Evolutionary conservation across 1,140 invertebrate species (phyloP).

Genomic region (Meloidogyne hapla): DNA sequence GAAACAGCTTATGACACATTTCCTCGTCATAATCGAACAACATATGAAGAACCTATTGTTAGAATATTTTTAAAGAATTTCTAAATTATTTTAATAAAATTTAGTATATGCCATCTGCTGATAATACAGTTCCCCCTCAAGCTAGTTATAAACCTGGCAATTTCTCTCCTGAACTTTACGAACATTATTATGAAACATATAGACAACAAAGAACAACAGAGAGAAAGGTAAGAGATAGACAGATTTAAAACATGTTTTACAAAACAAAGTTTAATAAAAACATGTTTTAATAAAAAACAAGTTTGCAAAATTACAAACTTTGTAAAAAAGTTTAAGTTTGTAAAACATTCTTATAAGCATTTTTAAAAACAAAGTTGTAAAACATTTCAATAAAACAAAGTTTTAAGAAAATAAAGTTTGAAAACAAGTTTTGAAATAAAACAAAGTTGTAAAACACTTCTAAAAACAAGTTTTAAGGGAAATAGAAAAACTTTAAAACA

Average conservation of each 20-base stretch:
- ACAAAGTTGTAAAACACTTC: too few relatives aligned
- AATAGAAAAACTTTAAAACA: too few relatives aligned
- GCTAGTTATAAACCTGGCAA: slow-evolving; percentile 57
- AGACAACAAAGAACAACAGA: slow-evolving; percentile 23
- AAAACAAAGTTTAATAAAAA: not conserved
- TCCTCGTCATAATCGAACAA: slow-evolving; percentile 39
- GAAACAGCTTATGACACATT: slow-evolving; percentile 62
- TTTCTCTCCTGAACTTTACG: slow-evolving; percentile 57
- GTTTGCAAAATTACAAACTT: too few relatives aligned
- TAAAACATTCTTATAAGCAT: too few relatives aligned
- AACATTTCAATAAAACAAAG: too few relatives aligned
- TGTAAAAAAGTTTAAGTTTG: too few relatives aligned
- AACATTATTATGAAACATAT: slow-evolving; percentile 61
- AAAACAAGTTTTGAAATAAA: too few relatives aligned
- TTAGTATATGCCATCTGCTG: slow-evolving; percentile 52
- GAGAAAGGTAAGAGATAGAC: not conserved
- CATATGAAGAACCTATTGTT: slow-evolving; percentile 59
- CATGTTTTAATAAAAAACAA: not conserved
- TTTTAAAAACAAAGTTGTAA: too few relatives aligned
- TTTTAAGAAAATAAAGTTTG: not conserved
- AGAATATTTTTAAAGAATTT: not conserved
- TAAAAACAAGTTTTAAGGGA: not conserved
- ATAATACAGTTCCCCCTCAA: slow-evolving; percentile 42
- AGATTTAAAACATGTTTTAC: not conserved
- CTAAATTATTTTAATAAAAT: too few relatives aligned